Conservation (phyloP, 2,888 invertebrate genomes). For the Orthosia gothica region DNA sequence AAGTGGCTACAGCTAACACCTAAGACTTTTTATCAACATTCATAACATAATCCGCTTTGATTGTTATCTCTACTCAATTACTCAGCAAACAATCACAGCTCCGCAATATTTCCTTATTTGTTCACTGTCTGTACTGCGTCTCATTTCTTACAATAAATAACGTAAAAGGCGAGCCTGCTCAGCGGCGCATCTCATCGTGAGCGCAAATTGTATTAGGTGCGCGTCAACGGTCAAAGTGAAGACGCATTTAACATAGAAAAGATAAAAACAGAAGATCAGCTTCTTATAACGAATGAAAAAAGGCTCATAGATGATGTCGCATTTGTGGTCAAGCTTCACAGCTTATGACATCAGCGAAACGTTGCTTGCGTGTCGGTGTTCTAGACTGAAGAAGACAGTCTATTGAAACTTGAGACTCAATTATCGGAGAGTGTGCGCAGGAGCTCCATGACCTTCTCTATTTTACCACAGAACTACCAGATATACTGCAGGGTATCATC, state of each 20-base stretch:
- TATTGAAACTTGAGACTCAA: no score
- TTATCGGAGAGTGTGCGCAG: no score
- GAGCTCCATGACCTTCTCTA: no score
- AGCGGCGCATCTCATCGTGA: conserved; percentile 57
- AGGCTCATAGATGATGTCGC: no score
- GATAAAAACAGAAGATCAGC: conserved; percentile 15
- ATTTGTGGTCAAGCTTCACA: no score
- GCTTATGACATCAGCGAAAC: no score
- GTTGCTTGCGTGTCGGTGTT: not conserved
- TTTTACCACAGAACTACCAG: no score
- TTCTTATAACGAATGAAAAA: not conserved
- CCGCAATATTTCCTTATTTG: conserved; percentile 38
- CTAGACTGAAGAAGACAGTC: no score
- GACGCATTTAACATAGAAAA: not conserved
- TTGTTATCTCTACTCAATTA: conserved; percentile 14
- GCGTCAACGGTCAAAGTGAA: conserved; percentile 58
- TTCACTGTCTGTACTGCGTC: conserved; percentile 36
- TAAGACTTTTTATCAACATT: not conserved
- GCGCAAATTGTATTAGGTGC: conserved; percentile 71
- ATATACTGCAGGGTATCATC: no score
- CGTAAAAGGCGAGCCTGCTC: conserved; percentile 28
- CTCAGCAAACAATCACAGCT: conserved; percentile 23
- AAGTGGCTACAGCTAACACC: no score
- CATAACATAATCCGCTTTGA: conserved; percentile 13
- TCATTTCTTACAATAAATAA: conserved; percentile 45